These are phyloP conservation scores for Rhagoletis pomonella DNA, from an alignment of 1,140 invertebrate species.

Conservation along the genomic window DNA sequence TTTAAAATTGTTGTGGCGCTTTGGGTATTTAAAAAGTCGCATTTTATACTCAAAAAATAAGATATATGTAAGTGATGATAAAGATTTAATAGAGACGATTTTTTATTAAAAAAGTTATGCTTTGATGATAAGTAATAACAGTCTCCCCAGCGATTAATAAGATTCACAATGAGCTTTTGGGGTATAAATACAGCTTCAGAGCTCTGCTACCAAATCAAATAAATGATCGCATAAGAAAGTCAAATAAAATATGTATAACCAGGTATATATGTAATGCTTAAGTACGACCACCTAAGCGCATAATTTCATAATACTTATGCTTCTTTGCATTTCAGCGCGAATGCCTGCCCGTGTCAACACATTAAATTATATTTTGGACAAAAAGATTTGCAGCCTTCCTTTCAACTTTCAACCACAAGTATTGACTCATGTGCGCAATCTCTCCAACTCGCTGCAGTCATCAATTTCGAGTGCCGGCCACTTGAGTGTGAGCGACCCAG, in stretches of 20 bases:
- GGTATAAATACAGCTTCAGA: no score
- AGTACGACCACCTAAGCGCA: no score
- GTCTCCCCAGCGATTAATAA: no score
- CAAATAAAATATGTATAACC: no score
- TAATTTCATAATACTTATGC: neutral
- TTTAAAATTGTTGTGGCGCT: neutral
- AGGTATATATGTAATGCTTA: neutral
- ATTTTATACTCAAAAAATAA: no score
- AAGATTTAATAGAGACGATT: no score
- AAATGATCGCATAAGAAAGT: no score
- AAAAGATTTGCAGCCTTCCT: neutral
- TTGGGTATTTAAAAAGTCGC: neutral
- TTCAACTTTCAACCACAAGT: neutral
- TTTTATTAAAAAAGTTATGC: no score
- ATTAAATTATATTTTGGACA: neutral
- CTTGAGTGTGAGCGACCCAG: neutral
- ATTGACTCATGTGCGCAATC: constrained; percentile 19
- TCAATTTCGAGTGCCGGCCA: constrained; percentile 19
- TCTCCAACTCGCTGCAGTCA: constrained; percentile 3
- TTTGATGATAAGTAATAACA: no score
- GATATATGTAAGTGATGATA: no score
- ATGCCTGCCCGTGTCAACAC: neutral
- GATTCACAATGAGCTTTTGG: no score
- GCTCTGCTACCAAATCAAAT: no score
- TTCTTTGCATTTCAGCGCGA: neutral